Evolutionary conservation across 2,888 invertebrate genomes (phyloP).

Genomic region (Aphodius granarius): DNA sequence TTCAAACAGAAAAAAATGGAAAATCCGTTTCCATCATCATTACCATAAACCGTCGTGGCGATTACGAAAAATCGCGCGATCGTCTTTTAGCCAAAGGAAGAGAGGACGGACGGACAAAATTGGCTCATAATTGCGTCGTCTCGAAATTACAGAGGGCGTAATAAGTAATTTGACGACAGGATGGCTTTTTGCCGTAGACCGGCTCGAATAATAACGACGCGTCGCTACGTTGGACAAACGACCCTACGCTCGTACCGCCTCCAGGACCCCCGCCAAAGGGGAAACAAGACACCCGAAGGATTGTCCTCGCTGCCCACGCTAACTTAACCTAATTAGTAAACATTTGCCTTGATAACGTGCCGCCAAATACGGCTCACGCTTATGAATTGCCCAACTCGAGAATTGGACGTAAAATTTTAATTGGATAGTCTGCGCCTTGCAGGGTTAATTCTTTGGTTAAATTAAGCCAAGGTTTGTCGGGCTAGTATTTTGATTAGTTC

Average conservation of each 20-base stretch:
- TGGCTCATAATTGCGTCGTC: background rate
- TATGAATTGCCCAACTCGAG: background rate
- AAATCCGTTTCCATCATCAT: background rate
- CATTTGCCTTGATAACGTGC: background rate
- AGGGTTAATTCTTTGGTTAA: too few relatives aligned
- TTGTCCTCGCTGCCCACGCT: background rate
- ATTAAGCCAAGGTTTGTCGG: too few relatives aligned
- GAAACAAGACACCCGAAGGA: background rate
- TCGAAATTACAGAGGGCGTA: background rate
- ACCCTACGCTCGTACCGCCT: background rate
- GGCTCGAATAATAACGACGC: background rate
- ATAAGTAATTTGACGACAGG: background rate
- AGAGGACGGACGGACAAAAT: background rate
- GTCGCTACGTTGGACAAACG: background rate
- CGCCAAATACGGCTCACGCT: background rate
- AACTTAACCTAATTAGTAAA: background rate
- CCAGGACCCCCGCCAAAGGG: background rate
- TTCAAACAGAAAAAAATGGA: too few relatives aligned
- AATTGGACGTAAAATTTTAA: background rate
- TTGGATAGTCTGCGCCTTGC: too few relatives aligned
- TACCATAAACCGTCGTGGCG: background rate
- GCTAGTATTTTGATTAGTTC: too few relatives aligned
- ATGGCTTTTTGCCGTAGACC: background rate
- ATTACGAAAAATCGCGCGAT: background rate
- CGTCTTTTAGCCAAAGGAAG: background rate